A percentile compares a stretch with the other conserved stretches of the same genome.
phyloP scores from a whole-genome alignment of 1,140 invertebrate genomes.

The Drosophila ananassae region DNA sequence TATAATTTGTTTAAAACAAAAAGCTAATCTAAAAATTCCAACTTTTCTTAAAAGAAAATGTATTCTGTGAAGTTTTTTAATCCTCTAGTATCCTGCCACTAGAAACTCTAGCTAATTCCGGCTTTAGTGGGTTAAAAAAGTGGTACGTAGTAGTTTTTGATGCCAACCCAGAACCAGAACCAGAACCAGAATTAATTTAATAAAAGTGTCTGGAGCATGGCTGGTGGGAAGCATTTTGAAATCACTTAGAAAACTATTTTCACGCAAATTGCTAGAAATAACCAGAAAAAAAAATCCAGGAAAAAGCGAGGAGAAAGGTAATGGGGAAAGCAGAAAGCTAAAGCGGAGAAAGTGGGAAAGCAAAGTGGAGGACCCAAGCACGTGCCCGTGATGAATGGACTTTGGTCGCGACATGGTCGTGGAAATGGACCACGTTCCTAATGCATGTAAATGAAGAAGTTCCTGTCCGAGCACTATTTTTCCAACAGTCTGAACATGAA shows the following conservation, averaged over 20 bases:
- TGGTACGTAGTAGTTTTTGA: slow-evolving; percentile 2
- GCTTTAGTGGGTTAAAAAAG: slow-evolving; percentile 19
- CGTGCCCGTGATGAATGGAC: slow-evolving; percentile 70
- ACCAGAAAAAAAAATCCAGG: not conserved
- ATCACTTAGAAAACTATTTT: slow-evolving; percentile 74
- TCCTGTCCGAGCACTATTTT: slow-evolving; percentile 18
- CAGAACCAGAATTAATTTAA: slow-evolving; percentile 25
- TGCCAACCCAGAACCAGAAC: slow-evolving; percentile 4
- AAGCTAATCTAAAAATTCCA: no score
- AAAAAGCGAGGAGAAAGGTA: not conserved
- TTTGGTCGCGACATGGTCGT: slow-evolving; percentile 38
- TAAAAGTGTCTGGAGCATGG: slow-evolving; percentile 6
- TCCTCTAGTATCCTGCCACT: not conserved
- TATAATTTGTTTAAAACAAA: no score
- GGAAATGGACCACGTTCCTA: slow-evolving; percentile 60
- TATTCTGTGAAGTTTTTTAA: no score
- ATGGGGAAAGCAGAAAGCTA: not conserved
- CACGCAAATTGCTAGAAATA: slow-evolving; percentile 53
- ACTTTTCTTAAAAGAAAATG: no score
- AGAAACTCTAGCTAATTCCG: not conserved
- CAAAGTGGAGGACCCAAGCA: slow-evolving; percentile 25
- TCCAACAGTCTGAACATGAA: not conserved
- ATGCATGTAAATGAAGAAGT: slow-evolving; percentile 79
- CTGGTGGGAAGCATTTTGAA: slow-evolving; percentile 3
- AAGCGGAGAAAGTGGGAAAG: not conserved